Base-by-base conservation (phyloP, 2,888 invertebrate genomes). In the Caenorhabditis uteleia region DNA sequence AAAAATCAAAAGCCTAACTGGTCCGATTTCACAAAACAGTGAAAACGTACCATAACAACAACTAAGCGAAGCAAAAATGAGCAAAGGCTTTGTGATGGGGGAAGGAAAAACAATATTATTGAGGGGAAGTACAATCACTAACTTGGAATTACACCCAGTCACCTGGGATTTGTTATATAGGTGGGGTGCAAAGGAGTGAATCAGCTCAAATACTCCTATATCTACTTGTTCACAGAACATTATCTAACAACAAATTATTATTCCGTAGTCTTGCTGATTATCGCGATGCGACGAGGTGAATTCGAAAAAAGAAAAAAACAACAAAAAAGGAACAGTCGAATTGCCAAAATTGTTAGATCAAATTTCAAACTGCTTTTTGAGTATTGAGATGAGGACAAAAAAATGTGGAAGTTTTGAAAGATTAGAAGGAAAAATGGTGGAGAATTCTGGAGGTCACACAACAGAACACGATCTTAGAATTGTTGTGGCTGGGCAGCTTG, bases 401-500 rank as follows among this genome's bases (percentile, higher is more conserved):
- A 33, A n/a, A 45, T 49, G 50, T 50, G 53, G 42, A 47, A 59
- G 49, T 47, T 70, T 67, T 64, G 55, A 60, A 62, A 57, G 64
- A 55, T 64, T 55, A 59, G 48, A 49, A 46, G 45, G 48, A 55
- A 55, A 55, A 54, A 21, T 34, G 21, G 26, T 40, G 64, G 58
- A 57, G 10, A 20, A 50, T 54, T 64, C 58, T 48, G 58, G 53
- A 53, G 26, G 44, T 45, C 42, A 33, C 20, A 33, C 21, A 39
- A 39, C 45, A 47, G 56, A 36, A 33, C n/a, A 33, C 27, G 45
- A 31, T 14, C 47, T 53, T 60, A 68, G 60, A 53, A 75, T 43
- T 75, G 68, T 54, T 74, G 74, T 23, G 68, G 54, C 39, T 73
- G 74, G 31, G 67, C 69, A 53, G 69, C 27, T 45, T 64, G 69